Evolutionary conservation across 2,113 vertebrate species (phyloP), one percentile per base, ranked within the genome.

Genomic region (Cephalopholis sonnerati): DNA sequence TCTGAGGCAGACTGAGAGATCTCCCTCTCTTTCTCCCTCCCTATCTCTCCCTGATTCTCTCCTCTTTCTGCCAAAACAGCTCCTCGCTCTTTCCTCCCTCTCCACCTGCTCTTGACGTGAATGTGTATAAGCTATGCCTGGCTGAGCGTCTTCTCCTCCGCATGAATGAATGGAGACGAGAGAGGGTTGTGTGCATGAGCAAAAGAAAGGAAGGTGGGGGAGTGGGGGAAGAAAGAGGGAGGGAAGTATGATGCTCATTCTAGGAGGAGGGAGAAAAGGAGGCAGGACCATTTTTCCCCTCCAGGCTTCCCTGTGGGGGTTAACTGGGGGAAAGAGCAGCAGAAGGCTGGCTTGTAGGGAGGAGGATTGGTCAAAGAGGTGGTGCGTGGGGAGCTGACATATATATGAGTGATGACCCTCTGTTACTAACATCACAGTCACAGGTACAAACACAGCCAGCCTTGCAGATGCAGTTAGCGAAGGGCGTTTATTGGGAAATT

Each of bases 61-160:
- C 74, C 69, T 61, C 82, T 75, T 66, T 54, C 68, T 66, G 80
- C 82, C 83, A 83, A 81, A 87, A 53, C 74, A 44, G 57, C 82
- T 63, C 58, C 80, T 58, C 36, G 5, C 87, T 89, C 81, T 32
- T 57, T 61, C 71, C 79, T 85, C 78, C 81, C 78, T 80, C 86
- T 82, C 87, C 90, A 91, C 93, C 89, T 91, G 92, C 87, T 87
- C 86, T 89, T 91, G 82, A 89, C 74, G 73, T 88, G 76, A 88
- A 86, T 81, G 85, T 90, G 84, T 85, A 48, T 65, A 59, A 82
- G 90, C 92, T 90, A 64, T 27, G 89, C 87, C 86, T 72, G 83
- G 74, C 81, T 85, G 85, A 89, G 83, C 69, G 64, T 59, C 78
- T 86, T 81, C 80, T 89, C 84, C 85, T 87, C 64, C 54, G 79